Base-by-base conservation (phyloP, 2,797 vertebrate species). In the Pangasius mekongensis region DNA sequence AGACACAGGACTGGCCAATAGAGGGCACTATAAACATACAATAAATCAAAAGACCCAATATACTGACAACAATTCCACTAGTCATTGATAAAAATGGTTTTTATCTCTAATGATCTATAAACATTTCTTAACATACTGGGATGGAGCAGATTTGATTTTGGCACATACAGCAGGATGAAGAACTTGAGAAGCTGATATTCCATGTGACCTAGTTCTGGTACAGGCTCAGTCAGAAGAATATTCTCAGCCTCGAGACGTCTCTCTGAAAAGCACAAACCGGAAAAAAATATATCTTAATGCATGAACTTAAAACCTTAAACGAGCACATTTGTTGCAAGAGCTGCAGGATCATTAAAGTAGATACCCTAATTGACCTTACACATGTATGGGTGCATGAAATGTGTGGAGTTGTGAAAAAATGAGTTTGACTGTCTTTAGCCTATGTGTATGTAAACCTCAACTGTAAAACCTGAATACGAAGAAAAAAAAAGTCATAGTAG, bases 111-210 rank as follows among this genome's bases (percentile, higher is more conserved):
- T 69, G 20, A 85, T 5, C 43, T 18, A 13, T 5, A 64, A 43
- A 30, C 27, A n/a, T 30, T 54, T 43, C 20, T 33, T 30, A 67
- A 81, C 24, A 56, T 22, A 27, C 67, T 49, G 11, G 2, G 30
- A 64, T 54, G 47, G 30, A 71, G 18, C 8, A 10, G 60, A 20
- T 24, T 13, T 33, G 22, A 43, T 14, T 39, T 24, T 64, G 30
- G 1, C 22, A 96, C 97, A 95, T 94, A 98, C 98, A 98, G 96
- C 87, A 98, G 92, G 0, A 98, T 96, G 95, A 98, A 97, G 93
- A 98, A 93, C 91, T 97, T 97, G 82, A 98, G 95, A 47, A 98
- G 96, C 90, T 95, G 95, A 86, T 97, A 97, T 91, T 98, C 97
- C 0, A 94, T 94, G 18, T 96, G 96, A 84, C 95, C 95, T 89